Evolutionary conservation across 2,888 invertebrate species (phyloP).

Genomic region (Caenorhabditis plicata): DNA sequence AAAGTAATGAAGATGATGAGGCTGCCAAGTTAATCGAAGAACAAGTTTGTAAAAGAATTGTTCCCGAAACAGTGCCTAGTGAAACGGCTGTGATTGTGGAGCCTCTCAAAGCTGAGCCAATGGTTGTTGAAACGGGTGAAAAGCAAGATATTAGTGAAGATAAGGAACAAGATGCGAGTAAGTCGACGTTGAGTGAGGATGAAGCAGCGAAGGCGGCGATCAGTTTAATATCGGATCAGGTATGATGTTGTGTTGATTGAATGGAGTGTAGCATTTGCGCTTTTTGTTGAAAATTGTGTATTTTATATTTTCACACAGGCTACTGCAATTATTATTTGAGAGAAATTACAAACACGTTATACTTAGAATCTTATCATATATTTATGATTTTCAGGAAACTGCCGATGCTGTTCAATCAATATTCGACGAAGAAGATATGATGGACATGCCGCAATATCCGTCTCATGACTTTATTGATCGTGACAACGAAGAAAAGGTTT

Average conservation of each 20-base stretch:
- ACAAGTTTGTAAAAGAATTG: neutral
- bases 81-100: neutral
- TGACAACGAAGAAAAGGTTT: neutral
- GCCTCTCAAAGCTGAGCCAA: neutral
- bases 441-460: constrained; percentile 30
- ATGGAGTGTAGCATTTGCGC: neutral
- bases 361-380: neutral
- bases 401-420: constrained; percentile 34
- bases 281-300: neutral
- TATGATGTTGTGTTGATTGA: neutral
- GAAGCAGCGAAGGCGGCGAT: constrained; percentile 1
- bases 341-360: neutral
- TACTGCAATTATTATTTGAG: too few relatives aligned
- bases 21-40: neutral
- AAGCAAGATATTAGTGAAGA: neutral
- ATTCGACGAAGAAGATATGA: constrained; percentile 37
- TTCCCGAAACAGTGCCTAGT: too few relatives aligned
- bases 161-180: neutral
- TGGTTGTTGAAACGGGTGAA: neutral
- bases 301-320: neutral
- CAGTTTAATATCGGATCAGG: constrained; percentile 24
- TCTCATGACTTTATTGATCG: constrained; percentile 14
- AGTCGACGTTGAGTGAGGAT: neutral
- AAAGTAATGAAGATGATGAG: neutral
- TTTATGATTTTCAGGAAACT: constrained; percentile 27